Evolutionary conservation across 2,888 invertebrate species (phyloP).

Genomic region (Sinhomidia bicolor): DNA sequence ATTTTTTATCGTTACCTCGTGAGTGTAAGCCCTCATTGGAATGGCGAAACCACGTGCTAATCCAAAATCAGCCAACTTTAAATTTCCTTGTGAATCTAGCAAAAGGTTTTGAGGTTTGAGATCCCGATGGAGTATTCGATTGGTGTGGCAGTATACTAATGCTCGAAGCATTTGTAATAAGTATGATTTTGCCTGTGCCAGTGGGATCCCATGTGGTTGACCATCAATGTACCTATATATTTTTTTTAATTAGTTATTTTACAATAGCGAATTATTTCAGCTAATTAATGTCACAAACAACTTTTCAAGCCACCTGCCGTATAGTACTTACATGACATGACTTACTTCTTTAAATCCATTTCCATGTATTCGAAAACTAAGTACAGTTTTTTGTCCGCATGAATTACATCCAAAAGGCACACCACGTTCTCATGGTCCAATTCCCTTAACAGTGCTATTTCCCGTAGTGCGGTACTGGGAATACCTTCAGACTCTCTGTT

Average conservation of each 20-base stretch:
- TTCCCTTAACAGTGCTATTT: conserved; percentile 96
- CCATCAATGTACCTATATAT: conserved; percentile 80
- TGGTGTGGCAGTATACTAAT: conserved; percentile 94
- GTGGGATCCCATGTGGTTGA: conserved; percentile 77
- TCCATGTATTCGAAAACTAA: conserved; percentile 97
- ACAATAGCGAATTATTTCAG: not conserved
- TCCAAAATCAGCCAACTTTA: conserved; percentile 98
- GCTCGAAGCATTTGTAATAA: conserved; percentile 93
- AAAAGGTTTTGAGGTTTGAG: conserved; percentile 98
- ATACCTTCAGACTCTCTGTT: conserved; percentile 96
- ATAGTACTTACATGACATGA: conserved; percentile 41
- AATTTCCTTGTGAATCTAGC: conserved; percentile 91
- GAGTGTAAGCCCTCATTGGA: conserved; percentile 96
- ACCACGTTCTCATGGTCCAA: conserved; percentile 95
- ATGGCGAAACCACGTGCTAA: conserved; percentile 95
- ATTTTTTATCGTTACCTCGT: conserved; percentile 85
- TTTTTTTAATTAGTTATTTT: conserved; percentile 26
- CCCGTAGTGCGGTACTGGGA: conserved; percentile 97
- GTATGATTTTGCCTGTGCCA: conserved; percentile 81
- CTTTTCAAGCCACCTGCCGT: not conserved
- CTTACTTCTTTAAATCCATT: conserved; percentile 93
- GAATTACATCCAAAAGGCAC: conserved; percentile 93
- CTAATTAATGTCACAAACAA: not conserved
- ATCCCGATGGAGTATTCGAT: conserved; percentile 95
- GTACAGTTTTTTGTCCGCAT: conserved; percentile 92